phyloP scores from a whole-genome alignment of 1,140 invertebrate genomes.

The Drosophila equinoxialis region DNA sequence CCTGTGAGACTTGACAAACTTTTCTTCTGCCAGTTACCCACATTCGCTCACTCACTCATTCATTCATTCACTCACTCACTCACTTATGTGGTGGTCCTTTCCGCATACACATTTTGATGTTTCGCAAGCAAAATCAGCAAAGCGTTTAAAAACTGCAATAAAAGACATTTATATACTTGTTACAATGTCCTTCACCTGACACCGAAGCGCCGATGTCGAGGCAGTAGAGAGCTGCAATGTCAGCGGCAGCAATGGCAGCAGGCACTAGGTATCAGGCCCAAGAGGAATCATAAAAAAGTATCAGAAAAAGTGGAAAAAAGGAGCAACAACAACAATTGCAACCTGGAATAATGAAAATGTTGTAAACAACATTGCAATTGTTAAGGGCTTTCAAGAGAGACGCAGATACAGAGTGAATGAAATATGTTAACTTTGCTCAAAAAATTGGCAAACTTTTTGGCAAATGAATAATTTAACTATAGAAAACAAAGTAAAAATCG shows the following conservation, averaged over 20 bases:
- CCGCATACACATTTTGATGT: slow-evolving; percentile 62
- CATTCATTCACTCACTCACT: slow-evolving; percentile 17
- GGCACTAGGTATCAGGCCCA: slow-evolving; percentile 43
- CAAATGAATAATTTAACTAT: slow-evolving; percentile 4
- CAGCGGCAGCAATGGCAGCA: slow-evolving; percentile 25
- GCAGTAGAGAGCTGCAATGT: slow-evolving; percentile 14
- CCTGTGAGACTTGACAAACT: slow-evolving; percentile 78
- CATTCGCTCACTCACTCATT: slow-evolving; percentile 33
- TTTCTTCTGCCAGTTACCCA: slow-evolving; percentile 27
- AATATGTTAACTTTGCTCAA: slow-evolving; percentile 31
- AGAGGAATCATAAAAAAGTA: slow-evolving; percentile 42
- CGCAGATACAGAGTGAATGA: too few relatives aligned
- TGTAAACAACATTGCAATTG: slow-evolving; percentile 50
- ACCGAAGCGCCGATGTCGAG: slow-evolving; percentile 12
- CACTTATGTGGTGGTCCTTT: slow-evolving; percentile 13
- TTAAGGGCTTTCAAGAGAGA: slow-evolving; percentile 27
- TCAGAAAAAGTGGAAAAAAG: slow-evolving; percentile 35
- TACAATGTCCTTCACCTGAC: slow-evolving; percentile 67
- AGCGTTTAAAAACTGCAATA: slow-evolving; percentile 80
- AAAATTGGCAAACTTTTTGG: slow-evolving; percentile 11
- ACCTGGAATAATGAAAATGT: slow-evolving; percentile 39
- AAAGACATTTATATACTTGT: slow-evolving; percentile 73
- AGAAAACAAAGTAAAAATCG: too few relatives aligned
- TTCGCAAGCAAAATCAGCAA: slow-evolving; percentile 71
- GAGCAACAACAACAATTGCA: slow-evolving; percentile 21